Conservation (phyloP, 2,797 vertebrate genomes). For the Phataginus tetradactyla region DNA sequence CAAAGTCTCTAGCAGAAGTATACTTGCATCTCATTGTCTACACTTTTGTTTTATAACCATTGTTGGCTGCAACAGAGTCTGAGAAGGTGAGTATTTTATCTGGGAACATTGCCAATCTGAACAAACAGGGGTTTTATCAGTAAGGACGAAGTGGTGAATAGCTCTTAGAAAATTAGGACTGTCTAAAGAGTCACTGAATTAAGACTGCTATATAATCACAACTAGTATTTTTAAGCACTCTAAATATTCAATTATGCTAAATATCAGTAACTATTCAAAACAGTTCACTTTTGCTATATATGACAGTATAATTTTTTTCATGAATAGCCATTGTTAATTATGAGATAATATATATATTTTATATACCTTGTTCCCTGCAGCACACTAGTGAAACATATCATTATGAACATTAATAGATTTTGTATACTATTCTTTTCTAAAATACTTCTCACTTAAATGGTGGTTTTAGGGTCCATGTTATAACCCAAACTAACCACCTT, state of each 20-base stretch:
- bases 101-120: background rate
- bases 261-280: background rate
- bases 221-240: background rate
- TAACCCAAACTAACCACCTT: background rate
- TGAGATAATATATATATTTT: conserved; percentile 1
- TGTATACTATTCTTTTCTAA: background rate
- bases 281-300: background rate
- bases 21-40: background rate
- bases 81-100: background rate
- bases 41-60: background rate
- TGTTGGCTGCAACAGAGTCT: background rate
- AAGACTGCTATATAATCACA: background rate
- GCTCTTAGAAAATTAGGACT: background rate
- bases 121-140: background rate
- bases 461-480: background rate
- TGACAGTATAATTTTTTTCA: background rate
- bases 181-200: background rate
- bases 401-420: background rate
- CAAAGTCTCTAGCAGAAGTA: background rate
- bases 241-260: conserved; percentile 10
- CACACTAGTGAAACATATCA: background rate
- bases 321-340: background rate
- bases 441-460: background rate
- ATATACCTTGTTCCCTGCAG: background rate
- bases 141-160: background rate